Conservation (phyloP, 2,797 vertebrate species). For the Trachurus trachurus region DNA sequence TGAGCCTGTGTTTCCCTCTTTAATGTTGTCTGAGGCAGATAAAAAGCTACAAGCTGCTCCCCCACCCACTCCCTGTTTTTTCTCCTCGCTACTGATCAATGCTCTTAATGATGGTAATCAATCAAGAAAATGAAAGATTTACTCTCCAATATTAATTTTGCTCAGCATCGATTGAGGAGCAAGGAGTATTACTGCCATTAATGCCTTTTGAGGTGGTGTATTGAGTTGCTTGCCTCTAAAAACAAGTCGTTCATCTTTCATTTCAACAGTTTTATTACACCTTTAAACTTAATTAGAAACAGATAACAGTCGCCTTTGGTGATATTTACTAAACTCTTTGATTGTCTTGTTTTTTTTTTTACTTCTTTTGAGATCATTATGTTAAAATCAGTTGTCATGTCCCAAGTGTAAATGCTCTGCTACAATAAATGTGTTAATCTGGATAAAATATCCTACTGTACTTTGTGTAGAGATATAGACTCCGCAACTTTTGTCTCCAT, state of each 20-base stretch:
- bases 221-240: constrained; percentile 77
- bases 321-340: constrained; percentile 71
- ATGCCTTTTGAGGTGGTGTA: constrained; percentile 78
- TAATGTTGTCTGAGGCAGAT: constrained; percentile 70
- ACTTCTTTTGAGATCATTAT: constrained; percentile 52
- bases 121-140: constrained; percentile 84
- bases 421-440: constrained; percentile 15
- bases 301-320: constrained; percentile 78
- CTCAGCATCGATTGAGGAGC: constrained; percentile 79
- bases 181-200: constrained; percentile 80
- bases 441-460: background rate
- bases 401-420: constrained; percentile 29
- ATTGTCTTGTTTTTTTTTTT: constrained; percentile 58
- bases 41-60: constrained; percentile 68
- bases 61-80: constrained; percentile 51
- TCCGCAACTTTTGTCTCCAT: background rate
- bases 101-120: constrained; percentile 81
- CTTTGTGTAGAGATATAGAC: background rate
- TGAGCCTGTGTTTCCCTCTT: constrained; percentile 58
- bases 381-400: constrained; percentile 46
- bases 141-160: constrained; percentile 84
- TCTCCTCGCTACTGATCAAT: constrained; percentile 75
- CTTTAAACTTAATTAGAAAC: constrained; percentile 80
- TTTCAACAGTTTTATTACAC: constrained; percentile 79
- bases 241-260: constrained; percentile 83